Conservation (phyloP, 2,888 invertebrate genomes). For the Crocallis elinguaria region DNA sequence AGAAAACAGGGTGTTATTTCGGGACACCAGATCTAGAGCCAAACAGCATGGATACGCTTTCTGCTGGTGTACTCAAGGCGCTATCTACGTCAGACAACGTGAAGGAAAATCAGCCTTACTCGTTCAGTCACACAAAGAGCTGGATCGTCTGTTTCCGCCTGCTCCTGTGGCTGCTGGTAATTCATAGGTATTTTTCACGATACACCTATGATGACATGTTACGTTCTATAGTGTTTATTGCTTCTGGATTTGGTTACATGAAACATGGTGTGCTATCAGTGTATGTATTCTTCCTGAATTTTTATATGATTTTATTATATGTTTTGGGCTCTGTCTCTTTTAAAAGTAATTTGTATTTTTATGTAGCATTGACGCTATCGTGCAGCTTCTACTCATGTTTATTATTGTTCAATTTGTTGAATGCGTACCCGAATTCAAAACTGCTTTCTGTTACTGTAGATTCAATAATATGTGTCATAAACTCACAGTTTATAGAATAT, state of each 20-base stretch:
- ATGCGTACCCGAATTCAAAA: no score
- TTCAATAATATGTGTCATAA: no score
- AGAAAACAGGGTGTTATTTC: constrained; percentile 8
- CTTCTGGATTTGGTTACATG: not conserved
- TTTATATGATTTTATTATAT: no score
- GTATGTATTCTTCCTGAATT: no score
- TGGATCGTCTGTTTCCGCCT: constrained; percentile 8
- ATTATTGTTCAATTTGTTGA: no score
- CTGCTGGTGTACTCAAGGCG: constrained; percentile 6
- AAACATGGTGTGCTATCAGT: not conserved
- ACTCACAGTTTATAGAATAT: no score
- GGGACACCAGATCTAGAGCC: not conserved
- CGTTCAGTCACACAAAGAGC: not conserved
- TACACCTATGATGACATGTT: not conserved
- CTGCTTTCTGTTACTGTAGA: no score
- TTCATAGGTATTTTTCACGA: not conserved
- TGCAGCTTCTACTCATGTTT: no score
- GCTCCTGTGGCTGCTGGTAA: constrained; percentile 7
- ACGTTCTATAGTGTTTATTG: not conserved
- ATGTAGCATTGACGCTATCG: no score
- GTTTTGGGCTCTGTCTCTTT: no score
- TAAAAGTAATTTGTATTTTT: no score
- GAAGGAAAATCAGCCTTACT: constrained; percentile 8
- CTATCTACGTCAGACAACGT: constrained; percentile 8
- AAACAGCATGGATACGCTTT: constrained; percentile 2